Percentiles rank a stretch among this genome's conserved stretches.
Conservation (phyloP, 2,888 invertebrate species). For the Aphelenchoides bicaudatus region DNA sequence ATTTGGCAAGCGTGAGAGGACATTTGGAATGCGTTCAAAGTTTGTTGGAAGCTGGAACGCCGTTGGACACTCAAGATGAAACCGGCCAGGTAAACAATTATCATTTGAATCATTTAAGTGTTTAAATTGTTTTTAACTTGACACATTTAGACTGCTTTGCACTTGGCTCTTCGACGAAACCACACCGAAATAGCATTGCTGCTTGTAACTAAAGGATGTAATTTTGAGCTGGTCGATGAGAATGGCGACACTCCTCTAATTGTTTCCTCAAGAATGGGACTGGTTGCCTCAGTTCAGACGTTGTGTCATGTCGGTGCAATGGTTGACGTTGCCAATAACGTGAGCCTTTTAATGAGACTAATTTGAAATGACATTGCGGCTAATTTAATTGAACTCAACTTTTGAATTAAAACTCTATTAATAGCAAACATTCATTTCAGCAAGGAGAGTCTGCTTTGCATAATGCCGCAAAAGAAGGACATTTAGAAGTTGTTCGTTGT, state of each 20-base stretch:
- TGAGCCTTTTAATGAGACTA: slow-evolving; percentile 32
- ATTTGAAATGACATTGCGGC: slow-evolving; percentile 65
- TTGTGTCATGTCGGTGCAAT: slow-evolving; percentile 68
- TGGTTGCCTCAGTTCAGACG: slow-evolving; percentile 67
- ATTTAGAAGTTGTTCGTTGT: slow-evolving; percentile 71
- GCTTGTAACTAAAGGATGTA: slow-evolving; percentile 67
- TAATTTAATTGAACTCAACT: too few species aligned
- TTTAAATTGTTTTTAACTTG: too few species aligned
- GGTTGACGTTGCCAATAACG: slow-evolving; percentile 69
- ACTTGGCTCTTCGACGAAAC: slow-evolving; percentile 66
- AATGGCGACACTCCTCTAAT: slow-evolving; percentile 69
- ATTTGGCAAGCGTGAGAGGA: slow-evolving; percentile 65
- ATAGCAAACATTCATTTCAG: slow-evolving; percentile 51
- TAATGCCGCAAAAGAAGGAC: slow-evolving; percentile 72
- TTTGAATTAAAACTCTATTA: too few species aligned
- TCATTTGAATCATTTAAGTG: too few species aligned
- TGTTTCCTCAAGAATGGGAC: slow-evolving; percentile 66
- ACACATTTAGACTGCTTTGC: slow-evolving; percentile 69
- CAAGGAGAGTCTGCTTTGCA: slow-evolving; percentile 67
- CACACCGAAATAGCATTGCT: slow-evolving; percentile 66
- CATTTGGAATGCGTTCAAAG: slow-evolving; percentile 65
- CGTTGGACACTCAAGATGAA: slow-evolving; percentile 65
- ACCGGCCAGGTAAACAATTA: too few species aligned
- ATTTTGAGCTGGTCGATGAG: slow-evolving; percentile 65
- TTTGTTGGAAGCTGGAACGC: slow-evolving; percentile 64